phyloP scores from a whole-genome alignment of 2,113 vertebrate species.

The Channa maculata region DNA sequence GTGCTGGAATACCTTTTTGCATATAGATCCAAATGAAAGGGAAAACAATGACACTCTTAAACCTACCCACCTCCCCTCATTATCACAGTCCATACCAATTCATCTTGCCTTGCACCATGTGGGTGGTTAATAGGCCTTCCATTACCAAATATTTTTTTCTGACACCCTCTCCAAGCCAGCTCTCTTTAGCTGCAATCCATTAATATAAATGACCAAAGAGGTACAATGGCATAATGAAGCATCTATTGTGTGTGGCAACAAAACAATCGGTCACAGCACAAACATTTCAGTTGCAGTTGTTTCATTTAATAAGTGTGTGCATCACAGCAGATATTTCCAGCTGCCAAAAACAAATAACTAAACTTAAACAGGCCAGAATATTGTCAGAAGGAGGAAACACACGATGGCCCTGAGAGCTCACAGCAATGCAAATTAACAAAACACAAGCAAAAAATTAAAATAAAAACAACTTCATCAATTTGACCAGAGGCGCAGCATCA shows the following conservation, averaged over 20 bases:
- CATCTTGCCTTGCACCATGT: conserved; percentile 61
- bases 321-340: not conserved
- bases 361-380: not conserved
- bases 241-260: conserved; percentile 36
- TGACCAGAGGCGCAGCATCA: too few relatives aligned
- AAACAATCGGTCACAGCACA: conserved; percentile 31
- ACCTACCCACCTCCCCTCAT: conserved; percentile 39
- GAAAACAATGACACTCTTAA: conserved; percentile 49
- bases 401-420: too few relatives aligned
- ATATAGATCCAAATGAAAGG: conserved; percentile 56
- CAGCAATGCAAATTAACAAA: too few relatives aligned
- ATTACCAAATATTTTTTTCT: conserved; percentile 68
- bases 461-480: too few relatives aligned
- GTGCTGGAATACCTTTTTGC: conserved; percentile 36
- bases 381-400: too few relatives aligned
- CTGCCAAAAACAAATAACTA: conserved; percentile 3
- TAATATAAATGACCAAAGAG: conserved; percentile 67
- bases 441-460: too few relatives aligned
- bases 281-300: conserved; percentile 5
- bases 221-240: conserved; percentile 38
- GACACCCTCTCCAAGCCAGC: conserved; percentile 56
- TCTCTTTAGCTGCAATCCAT: conserved; percentile 52
- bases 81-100: conserved; percentile 58
- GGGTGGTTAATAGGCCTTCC: conserved; percentile 72
- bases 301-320: conserved; percentile 26